phyloP scores from a whole-genome alignment of 2,888 invertebrate genomes.

The Slavum lentiscoides region DNA sequence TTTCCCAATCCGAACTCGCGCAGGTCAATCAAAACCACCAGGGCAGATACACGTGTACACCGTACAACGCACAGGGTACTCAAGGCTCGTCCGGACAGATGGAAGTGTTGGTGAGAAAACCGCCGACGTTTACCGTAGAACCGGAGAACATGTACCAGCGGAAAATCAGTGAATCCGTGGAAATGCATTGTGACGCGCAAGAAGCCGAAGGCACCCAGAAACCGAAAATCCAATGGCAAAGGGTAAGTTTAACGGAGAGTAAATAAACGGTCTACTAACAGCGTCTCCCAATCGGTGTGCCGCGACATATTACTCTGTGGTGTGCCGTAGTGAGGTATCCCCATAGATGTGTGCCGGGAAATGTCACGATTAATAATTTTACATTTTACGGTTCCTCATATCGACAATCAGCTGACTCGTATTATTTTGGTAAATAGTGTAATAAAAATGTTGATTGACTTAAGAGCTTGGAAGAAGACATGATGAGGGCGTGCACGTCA shows the following conservation, averaged over 20 bases:
- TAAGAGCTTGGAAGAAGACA: too few species aligned
- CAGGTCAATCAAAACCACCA: conserved; percentile 83
- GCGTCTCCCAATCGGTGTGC: too few species aligned
- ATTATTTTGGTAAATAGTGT: too few species aligned
- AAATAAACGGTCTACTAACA: too few species aligned
- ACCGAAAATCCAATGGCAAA: conserved; percentile 87
- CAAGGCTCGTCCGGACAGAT: conserved; percentile 85
- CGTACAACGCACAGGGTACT: conserved; percentile 92
- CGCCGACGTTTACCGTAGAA: conserved; percentile 86
- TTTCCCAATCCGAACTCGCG: neutral
- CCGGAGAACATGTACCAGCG: conserved; percentile 90
- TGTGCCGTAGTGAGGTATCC: too few species aligned
- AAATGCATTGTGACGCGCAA: conserved; percentile 92
- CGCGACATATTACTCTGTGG: too few species aligned
- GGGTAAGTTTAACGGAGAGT: conserved; percentile 62
- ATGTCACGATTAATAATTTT: too few species aligned
- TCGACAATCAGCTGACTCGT: too few species aligned
- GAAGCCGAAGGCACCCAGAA: conserved; percentile 91
- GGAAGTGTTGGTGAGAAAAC: conserved; percentile 85
- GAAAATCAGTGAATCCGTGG: conserved; percentile 84
- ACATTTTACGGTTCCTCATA: too few species aligned
- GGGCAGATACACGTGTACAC: conserved; percentile 92
- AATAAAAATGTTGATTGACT: too few species aligned
- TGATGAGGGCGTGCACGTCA: too few species aligned
- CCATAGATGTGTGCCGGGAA: too few species aligned